Evolutionary conservation across 2,797 vertebrate genomes (phyloP).

Genomic region (Synanceia verrucosa): DNA sequence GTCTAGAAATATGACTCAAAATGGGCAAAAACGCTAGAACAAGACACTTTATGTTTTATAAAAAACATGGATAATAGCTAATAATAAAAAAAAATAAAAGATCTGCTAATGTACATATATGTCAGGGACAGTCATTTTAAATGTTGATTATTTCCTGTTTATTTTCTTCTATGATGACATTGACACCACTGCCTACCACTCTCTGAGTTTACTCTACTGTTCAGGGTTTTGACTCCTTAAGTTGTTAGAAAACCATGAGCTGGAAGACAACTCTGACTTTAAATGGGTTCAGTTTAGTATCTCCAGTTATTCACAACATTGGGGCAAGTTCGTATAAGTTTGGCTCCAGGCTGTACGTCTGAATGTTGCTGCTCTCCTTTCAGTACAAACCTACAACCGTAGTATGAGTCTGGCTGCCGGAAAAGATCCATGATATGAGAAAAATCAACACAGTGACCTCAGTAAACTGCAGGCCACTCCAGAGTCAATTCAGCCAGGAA

Average conservation of each 20-base stretch:
- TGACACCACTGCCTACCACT: not conserved
- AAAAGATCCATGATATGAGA: constrained; percentile 7
- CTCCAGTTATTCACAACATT: not conserved
- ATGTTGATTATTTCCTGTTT: not conserved
- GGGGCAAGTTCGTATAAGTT: not conserved
- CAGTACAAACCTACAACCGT: not conserved
- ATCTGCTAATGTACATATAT: not conserved
- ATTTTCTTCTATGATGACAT: not conserved
- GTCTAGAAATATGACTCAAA: no score
- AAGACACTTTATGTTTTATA: no score
- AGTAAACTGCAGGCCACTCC: not conserved
- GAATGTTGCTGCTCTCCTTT: constrained; percentile 7
- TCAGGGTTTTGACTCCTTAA: not conserved
- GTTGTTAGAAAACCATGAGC: not conserved
- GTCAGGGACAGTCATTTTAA: not conserved
- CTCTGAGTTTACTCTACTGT: not conserved
- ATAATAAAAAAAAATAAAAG: no score
- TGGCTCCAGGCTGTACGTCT: not conserved
- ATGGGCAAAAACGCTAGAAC: no score
- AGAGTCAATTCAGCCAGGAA: constrained; percentile 42
- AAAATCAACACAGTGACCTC: constrained; percentile 19
- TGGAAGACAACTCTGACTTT: not conserved
- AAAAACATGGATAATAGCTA: no score
- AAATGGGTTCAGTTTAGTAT: not conserved
- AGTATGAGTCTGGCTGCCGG: not conserved